Conservation (phyloP, 2,888 invertebrate genomes). For the Dastarcus helophoroides region DNA sequence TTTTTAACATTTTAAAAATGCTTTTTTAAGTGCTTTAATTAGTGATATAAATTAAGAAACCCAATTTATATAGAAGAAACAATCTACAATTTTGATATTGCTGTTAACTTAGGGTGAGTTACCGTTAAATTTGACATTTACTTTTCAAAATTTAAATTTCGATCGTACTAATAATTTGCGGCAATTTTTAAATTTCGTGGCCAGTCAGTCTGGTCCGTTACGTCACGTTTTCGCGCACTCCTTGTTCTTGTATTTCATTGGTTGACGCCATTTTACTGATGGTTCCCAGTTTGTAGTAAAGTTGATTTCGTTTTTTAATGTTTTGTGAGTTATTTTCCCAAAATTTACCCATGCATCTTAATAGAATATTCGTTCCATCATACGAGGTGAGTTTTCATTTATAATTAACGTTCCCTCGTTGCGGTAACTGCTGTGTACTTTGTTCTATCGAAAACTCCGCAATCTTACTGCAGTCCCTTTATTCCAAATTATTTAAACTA, state of each 20-base stretch:
- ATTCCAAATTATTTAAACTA: too few relatives aligned
- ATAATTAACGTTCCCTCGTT: conserved; percentile 9
- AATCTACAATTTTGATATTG: conserved; percentile 11
- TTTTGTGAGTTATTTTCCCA: conserved; percentile 29
- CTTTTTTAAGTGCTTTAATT: conserved; percentile 15
- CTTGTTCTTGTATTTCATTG: conserved; percentile 21
- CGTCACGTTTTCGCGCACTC: conserved; percentile 1
- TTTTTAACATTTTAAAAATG: conserved; percentile 20
- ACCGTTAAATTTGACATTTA: neutral
- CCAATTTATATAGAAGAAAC: conserved; percentile 8
- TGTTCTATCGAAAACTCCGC: conserved; percentile 19
- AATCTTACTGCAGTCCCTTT: conserved; percentile 27
- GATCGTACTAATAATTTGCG: too few relatives aligned
- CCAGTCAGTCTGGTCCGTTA: neutral
- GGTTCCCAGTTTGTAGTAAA: conserved; percentile 32
- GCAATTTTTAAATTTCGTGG: neutral
- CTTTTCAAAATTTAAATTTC: neutral
- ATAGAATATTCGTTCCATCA: conserved; percentile 18
- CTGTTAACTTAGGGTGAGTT: conserved; percentile 7
- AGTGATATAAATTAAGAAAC: conserved; percentile 17
- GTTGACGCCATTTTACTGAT: conserved; percentile 34
- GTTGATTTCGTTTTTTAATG: conserved; percentile 31
- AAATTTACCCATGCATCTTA: conserved; percentile 28
- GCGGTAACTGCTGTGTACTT: conserved; percentile 7
- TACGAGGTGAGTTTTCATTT: conserved; percentile 25